Base-by-base conservation (phyloP, 2,113 vertebrate species). In the Periophthalmus modestus region DNA sequence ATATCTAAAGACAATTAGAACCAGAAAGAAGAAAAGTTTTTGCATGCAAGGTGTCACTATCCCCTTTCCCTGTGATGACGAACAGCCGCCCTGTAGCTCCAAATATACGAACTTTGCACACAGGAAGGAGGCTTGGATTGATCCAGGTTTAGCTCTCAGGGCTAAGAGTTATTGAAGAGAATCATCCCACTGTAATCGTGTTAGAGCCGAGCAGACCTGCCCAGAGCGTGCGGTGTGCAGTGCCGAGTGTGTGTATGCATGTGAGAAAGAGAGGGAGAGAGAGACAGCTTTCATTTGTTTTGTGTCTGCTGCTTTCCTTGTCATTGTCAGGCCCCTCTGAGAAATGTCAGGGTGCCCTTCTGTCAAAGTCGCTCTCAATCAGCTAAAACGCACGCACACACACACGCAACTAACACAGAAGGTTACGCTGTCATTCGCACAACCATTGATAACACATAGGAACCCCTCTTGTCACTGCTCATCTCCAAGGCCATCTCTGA, bases 91-190 rank as follows among this genome's bases (percentile, higher is more conserved):
- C 85, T 83, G 71, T 68, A 79, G 66, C 50, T 67, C 61, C 73
- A 81, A 69, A 74, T 73, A 71, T 82, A 48, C 72, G 19, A 76
- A 78, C 73, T 68, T 75, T 80, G 78, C 77, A 80, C 83, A 89
- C 82, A 91, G 89, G 87, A 91, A 93, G 86, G 81, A 88, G 88
- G 90, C 87, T 55, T 90, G 86, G 91, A 93, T 92, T 93, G 93
- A 93, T 94, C 89, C 90, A 92, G 89, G 88, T 92, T 93, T 92
- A 94, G 90, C 93, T 94, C 89, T 92, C 88, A 89, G 89, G 91
- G 88, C 92, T 93, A 94, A 94, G 92, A 93, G 93, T 93, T 94
- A 94, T 94, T 94, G 93, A 93, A 90, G 91, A 92, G 88, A 91
- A 93, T 94, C 91, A 92, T 92, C 88, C 89, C 85, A 86, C 89